Percentiles rank a stretch among this genome's conserved stretches.
Evolutionary conservation across 2,888 invertebrate genomes (phyloP).

Genomic region (Epistrophe grossulariae): DNA sequence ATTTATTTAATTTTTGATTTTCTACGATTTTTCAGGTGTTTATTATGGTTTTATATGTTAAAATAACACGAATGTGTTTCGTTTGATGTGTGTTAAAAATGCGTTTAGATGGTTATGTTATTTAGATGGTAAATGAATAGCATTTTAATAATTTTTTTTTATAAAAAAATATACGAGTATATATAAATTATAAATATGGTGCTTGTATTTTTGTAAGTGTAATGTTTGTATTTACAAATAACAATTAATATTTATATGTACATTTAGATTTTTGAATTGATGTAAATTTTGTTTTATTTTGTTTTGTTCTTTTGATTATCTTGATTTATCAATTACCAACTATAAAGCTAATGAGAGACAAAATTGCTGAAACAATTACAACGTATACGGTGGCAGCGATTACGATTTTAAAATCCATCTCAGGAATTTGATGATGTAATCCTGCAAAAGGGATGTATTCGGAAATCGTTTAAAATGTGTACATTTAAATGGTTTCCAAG

Average conservation of each 20-base stretch:
- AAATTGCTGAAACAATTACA: slow-evolving; percentile 79
- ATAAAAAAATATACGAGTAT: slow-evolving; percentile 49
- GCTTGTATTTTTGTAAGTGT: slow-evolving; percentile 62
- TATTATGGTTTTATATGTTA: slow-evolving; percentile 12
- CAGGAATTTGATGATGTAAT: slow-evolving; percentile 83
- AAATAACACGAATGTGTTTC: slow-evolving; percentile 29
- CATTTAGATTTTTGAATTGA: slow-evolving; percentile 58
- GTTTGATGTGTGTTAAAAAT: slow-evolving; percentile 17
- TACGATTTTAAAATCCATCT: slow-evolving; percentile 84
- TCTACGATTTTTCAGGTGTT: slow-evolving; percentile 28
- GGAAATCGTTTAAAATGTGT: slow-evolving; percentile 72
- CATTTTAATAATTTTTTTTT: slow-evolving; percentile 1
- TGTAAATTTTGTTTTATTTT: slow-evolving; percentile 77
- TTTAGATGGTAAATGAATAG: slow-evolving; percentile 3
- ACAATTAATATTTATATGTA: slow-evolving; percentile 45
- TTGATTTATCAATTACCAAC: slow-evolving; percentile 73
- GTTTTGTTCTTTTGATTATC: not conserved
- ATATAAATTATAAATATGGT: slow-evolving; percentile 46
- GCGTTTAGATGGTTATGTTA: not conserved
- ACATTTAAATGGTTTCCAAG: slow-evolving; percentile 75
- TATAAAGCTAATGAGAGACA: slow-evolving; percentile 79
- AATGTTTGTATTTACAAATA: slow-evolving; percentile 64
- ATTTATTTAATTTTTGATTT: slow-evolving; percentile 37
- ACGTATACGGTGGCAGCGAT: slow-evolving; percentile 80
- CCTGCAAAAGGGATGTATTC: slow-evolving; percentile 82